These are phyloP conservation scores for Eleginops maclovinus DNA, from an alignment of 2,113 vertebrate genomes.

Conservation along the genomic window DNA sequence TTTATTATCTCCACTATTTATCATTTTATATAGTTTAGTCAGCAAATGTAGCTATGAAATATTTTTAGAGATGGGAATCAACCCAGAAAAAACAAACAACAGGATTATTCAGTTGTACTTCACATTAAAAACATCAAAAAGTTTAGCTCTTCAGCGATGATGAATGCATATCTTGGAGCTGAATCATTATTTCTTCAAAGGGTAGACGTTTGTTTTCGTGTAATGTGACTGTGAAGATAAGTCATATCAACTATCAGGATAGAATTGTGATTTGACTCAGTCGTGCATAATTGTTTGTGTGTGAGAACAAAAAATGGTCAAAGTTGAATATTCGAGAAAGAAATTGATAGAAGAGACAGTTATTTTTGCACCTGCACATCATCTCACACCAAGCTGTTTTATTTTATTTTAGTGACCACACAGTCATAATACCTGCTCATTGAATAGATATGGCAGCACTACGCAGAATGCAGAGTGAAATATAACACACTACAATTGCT, in stretches of 20 bases:
- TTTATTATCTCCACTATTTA: neutral
- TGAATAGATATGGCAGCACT: conserved; percentile 19
- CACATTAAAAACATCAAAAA: neutral
- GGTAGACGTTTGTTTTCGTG: neutral
- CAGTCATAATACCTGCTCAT: neutral
- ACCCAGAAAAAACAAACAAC: neutral
- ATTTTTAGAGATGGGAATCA: neutral
- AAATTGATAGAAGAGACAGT: neutral
- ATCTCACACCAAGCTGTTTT: conserved; percentile 1
- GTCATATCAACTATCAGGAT: neutral
- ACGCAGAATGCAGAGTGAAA: neutral
- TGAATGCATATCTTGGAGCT: neutral
- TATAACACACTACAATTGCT: conserved; percentile 40
- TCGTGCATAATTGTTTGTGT: conserved; percentile 26
- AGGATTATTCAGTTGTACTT: neutral
- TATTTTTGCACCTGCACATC: conserved; percentile 27
- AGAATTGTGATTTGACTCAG: neutral
- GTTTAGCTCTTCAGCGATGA: neutral
- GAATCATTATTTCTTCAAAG: neutral
- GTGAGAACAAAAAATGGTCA: neutral
- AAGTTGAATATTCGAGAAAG: conserved; percentile 14
- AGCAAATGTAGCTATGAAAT: neutral
- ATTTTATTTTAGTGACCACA: conserved; percentile 17
- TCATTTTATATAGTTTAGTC: neutral
- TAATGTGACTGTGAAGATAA: conserved; percentile 1